Evolutionary conservation across 2,888 invertebrate genomes (phyloP).

Genomic region (Xylocampa areola): DNA sequence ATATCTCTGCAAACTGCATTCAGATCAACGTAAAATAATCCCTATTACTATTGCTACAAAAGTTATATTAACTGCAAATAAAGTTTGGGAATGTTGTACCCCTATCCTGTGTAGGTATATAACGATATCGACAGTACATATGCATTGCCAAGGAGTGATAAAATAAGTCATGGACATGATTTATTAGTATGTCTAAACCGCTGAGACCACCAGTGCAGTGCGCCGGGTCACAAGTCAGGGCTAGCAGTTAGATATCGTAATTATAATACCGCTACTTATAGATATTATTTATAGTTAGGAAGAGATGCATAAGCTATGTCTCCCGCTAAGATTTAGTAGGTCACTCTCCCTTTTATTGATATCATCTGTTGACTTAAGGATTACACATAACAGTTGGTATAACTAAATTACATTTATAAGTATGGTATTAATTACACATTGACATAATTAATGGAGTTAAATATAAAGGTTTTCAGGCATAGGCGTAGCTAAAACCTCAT

Average conservation of each 20-base stretch:
- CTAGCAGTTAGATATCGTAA: slow-evolving; percentile 30
- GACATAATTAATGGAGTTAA: too few relatives aligned
- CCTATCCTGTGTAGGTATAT: slow-evolving; percentile 72
- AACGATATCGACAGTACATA: slow-evolving; percentile 71
- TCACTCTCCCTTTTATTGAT: slow-evolving; percentile 6
- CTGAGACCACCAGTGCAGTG: slow-evolving; percentile 47
- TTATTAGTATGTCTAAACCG: slow-evolving; percentile 48
- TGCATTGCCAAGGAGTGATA: slow-evolving; percentile 62
- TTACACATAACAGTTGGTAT: background rate
- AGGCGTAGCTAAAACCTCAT: too few relatives aligned
- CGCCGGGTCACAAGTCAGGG: slow-evolving; percentile 51
- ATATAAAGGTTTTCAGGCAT: too few relatives aligned
- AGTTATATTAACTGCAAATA: slow-evolving; percentile 31
- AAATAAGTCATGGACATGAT: slow-evolving; percentile 59
- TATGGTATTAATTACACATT: too few relatives aligned
- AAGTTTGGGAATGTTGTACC: slow-evolving; percentile 65
- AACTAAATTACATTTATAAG: too few relatives aligned
- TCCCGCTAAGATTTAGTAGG: slow-evolving; percentile 31
- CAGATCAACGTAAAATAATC: slow-evolving; percentile 50
- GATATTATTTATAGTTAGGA: slow-evolving; percentile 1
- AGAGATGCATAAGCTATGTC: slow-evolving; percentile 17
- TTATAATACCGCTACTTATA: slow-evolving; percentile 23
- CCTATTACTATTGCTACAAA: slow-evolving; percentile 56
- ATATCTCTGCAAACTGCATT: slow-evolving; percentile 49
- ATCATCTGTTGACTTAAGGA: background rate